Base-by-base conservation (phyloP, 2,113 vertebrate species). In the Barbus barbus region DNA sequence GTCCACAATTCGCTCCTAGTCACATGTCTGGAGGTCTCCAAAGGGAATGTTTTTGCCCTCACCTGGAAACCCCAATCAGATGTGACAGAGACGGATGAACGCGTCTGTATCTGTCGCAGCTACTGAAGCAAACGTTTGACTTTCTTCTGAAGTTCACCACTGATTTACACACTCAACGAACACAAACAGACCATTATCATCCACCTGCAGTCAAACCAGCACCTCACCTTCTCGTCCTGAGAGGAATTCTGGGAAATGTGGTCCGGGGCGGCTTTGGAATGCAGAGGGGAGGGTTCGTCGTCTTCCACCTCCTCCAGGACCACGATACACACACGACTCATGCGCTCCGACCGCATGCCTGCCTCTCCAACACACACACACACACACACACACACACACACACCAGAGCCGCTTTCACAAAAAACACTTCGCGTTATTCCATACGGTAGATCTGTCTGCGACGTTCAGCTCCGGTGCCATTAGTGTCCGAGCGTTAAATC, bases 241-340 rank as follows among this genome's bases (percentile, higher is more conserved):
- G 92, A 84, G 88, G 88, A 90, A 90, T 82, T 90, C 78, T 91
- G 91, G 88, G 87, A 88, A 82, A 91, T 84, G 88, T 87, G 94
- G 92, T 96, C 95, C 90, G 93, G 94, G 92, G 92, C 88, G 83
- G 94, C 91, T 85, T 89, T 94, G 91, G 95, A 92, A 94, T 93
- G 88, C 93, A 94, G 95, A 53, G 90, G 87, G 86, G 95, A 94
- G 92, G 93, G 92, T 85, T 97, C 95, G 93, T 96, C 95, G 93
- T 96, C 96, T 91, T 96, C 95, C 88, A 94, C 93, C 91, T 99
- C 98, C 96, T 99, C 98, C 94, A 99, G 95, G 91, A 96, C 95
- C 92, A 97, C 96, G 93, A 97, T 95, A 94, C 98, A 99, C 90
- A 98, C 96, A 72, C 95, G 94, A 94, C 95, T 99, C 92, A 97